A percentile compares a stretch with the other conserved stretches of the same genome.
Evolutionary conservation across 2,888 invertebrate species (phyloP).

Genomic region (Matsumyia berberina): DNA sequence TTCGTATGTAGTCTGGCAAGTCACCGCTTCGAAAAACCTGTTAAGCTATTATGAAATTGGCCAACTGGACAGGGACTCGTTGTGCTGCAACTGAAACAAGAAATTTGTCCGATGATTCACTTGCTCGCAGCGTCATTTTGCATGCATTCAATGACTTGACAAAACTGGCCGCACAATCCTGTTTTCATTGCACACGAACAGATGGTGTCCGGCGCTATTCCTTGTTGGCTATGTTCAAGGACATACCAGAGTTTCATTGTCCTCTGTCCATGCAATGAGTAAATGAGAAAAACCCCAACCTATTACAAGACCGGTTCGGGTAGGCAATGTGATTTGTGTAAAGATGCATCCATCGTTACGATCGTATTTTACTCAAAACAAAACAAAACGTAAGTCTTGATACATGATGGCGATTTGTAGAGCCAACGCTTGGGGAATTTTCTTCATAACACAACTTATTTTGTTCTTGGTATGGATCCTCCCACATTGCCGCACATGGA

Average conservation of each 20-base stretch:
- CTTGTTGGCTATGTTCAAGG: conserved; percentile 11
- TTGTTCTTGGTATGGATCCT: neutral
- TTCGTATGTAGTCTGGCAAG: too few species aligned
- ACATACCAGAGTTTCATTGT: conserved; percentile 10
- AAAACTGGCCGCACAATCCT: conserved; percentile 16
- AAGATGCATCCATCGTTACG: too few species aligned
- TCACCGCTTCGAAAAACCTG: too few species aligned
- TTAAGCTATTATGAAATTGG: too few species aligned
- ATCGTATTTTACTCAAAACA: too few species aligned
- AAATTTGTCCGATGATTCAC: conserved; percentile 6
- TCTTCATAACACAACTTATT: neutral
- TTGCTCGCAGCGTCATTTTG: neutral
- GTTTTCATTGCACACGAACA: conserved; percentile 4
- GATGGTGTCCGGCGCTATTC: neutral
- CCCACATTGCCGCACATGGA: neutral
- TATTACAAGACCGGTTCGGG: conserved; percentile 17
- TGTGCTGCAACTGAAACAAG: too few species aligned
- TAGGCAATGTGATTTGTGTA: neutral
- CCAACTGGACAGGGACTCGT: too few species aligned
- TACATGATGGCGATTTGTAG: neutral
- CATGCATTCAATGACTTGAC: conserved; percentile 2
- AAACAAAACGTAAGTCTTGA: neutral
- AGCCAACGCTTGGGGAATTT: neutral
- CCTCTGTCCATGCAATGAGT: neutral
- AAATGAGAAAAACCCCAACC: neutral